Evolutionary conservation across 2,113 vertebrate species (phyloP).

Genomic region (Penelope pileata): DNA sequence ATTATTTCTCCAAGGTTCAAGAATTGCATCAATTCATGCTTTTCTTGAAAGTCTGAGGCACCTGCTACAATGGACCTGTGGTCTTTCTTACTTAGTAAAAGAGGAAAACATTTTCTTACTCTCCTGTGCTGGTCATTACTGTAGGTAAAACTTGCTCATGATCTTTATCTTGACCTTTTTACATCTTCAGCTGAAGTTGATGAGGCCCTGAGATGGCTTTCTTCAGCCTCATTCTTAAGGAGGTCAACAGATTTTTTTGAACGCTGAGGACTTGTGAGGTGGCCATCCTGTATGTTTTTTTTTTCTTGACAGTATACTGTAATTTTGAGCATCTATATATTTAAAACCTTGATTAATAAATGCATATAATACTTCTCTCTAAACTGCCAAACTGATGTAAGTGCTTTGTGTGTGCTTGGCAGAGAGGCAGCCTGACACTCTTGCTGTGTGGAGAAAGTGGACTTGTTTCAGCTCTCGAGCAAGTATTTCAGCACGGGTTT

Average conservation of each 20-base stretch:
- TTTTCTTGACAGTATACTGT: not conserved
- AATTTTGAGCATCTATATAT: not conserved
- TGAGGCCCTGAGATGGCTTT: not conserved
- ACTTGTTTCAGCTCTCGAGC: conserved; percentile 94
- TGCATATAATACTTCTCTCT: not conserved
- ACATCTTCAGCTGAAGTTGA: not conserved
- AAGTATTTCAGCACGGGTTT: conserved; percentile 97
- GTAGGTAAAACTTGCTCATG: not conserved
- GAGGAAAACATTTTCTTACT: not conserved
- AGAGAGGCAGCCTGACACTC: conserved; percentile 93
- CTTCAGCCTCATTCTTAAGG: not conserved
- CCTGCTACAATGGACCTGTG: not conserved
- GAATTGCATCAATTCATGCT: not conserved
- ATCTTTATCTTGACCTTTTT: not conserved
- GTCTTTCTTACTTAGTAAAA: not conserved
- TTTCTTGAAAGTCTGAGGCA: not conserved
- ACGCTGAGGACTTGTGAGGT: not conserved
- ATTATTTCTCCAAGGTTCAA: not conserved
- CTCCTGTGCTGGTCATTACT: not conserved
- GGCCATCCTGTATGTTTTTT: not conserved
- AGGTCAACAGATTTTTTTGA: not conserved
- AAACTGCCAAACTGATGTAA: not conserved
- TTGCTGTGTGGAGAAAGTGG: conserved; percentile 96
- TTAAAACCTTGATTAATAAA: not conserved
- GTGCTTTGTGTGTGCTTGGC: conserved; percentile 4